Evolutionary conservation across 2,113 vertebrate species (phyloP).

Genomic region (Cacatua alba): DNA sequence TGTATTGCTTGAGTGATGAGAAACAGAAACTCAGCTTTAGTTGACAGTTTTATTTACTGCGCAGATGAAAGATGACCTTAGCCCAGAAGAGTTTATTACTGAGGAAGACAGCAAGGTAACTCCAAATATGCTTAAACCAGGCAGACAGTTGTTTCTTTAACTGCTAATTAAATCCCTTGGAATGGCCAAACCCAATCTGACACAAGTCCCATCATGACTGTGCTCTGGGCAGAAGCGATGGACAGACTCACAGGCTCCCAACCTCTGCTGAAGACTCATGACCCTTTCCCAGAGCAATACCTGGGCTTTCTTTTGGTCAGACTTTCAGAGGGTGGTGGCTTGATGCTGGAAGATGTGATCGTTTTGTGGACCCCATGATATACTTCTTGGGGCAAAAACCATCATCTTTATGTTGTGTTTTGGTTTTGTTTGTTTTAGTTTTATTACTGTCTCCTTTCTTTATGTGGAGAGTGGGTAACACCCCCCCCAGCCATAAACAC

Average conservation of each 20-base stretch:
- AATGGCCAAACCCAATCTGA: neutral
- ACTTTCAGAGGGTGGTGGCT: neutral
- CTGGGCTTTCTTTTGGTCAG: neutral
- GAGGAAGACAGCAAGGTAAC: neutral
- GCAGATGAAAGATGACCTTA: conserved; percentile 24
- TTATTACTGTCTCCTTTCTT: neutral
- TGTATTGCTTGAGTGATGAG: conserved; percentile 17
- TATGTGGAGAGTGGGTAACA: neutral
- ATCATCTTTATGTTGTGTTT: neutral
- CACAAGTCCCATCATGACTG: neutral
- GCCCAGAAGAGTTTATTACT: conserved; percentile 21
- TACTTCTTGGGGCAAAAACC: neutral
- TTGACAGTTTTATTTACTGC: conserved; percentile 38
- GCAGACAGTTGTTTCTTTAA: neutral
- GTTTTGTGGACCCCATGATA: neutral
- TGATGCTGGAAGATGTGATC: neutral
- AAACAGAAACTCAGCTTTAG: conserved; percentile 3
- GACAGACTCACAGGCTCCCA: neutral
- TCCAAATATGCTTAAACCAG: neutral
- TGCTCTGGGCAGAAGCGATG: neutral
- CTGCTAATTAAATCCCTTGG: neutral
- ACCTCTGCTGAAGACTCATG: neutral
- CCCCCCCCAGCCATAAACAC: fast-evolving
- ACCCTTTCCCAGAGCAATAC: neutral
- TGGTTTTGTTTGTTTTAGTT: neutral